Base-by-base conservation (phyloP, 23 tunicate species). In the Clavelina lepadiformis region DNA sequence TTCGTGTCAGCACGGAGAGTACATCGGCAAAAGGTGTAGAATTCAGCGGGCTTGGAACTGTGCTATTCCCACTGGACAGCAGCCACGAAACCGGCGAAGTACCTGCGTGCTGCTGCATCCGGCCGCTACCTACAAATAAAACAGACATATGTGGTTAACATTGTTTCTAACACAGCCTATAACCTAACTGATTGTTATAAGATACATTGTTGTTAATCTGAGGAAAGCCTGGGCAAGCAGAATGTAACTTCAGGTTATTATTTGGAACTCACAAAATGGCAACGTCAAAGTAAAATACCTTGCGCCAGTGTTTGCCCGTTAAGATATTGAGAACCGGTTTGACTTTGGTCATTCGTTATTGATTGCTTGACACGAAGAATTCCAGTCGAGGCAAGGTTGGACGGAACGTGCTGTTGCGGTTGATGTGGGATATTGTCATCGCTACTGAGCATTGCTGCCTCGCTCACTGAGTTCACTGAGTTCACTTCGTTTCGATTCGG, bases 21-120 rank as follows among this genome's bases (percentile, higher is more conserved):
- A 86, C 95, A 62, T 86, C 95, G 30, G 82, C 95, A 53, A 86
- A 86, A 13, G 95, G 95, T 3, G 95, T 73, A 32, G 64, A 46
- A 71, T 78, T 83, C 7, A 86, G 70, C 36, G 93, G 69, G 30
- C 51, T 85, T 0, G 80, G 61, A 3, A 41, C 66, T 59, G 66
- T 86, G 58, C 56, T 68, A 19, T 50, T 58, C 3, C 83, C 78
- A 35, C 85, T 68, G 8, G 95, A 66, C 18, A 86, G 72, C 1
- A 86, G 44, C 95, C 95, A 86, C 3, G 95, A 77, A 47, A 86
- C 85, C 15, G 93, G 77, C 3, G 85, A 78, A 3, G 84, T 54
- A n/a, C 73, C 31, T 11, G 53, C 25, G 33, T 85, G 73, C n/a
- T n/a, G n/a, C 0, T 59, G 31, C 52, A 52, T 21, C 49, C 95